A percentile compares a stretch with the other conserved stretches of the same genome.
These are phyloP conservation scores for Rhamphomyia laevipes DNA, from an alignment of 2,888 invertebrate genomes.

Conservation along the genomic window DNA sequence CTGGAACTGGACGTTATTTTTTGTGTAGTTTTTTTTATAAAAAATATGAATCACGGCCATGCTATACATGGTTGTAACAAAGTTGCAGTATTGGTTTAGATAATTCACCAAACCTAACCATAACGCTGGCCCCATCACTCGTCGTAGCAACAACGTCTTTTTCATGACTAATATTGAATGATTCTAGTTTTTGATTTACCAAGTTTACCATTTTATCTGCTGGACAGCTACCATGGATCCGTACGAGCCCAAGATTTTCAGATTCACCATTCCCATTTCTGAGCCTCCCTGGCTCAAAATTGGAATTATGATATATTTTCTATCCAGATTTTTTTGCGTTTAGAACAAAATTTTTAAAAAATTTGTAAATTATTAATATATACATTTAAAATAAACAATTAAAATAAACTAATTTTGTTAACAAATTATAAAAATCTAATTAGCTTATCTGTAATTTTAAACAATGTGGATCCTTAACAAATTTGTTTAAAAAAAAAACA, in stretches of 20 bases:
- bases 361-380: too few relatives aligned
- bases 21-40: slow-evolving; percentile 1
- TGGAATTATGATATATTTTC: too few relatives aligned
- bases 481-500: too few relatives aligned
- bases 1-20: not conserved
- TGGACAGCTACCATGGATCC: not conserved
- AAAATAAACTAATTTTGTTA: too few relatives aligned
- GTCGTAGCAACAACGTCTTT: not conserved
- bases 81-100: not conserved
- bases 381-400: too few relatives aligned
- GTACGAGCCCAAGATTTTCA: not conserved
- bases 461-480: too few relatives aligned
- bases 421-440: too few relatives aligned
- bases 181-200: not conserved
- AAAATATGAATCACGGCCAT: not conserved
- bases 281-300: too few relatives aligned
- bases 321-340: too few relatives aligned
- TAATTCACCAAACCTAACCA: not conserved
- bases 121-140: not conserved
- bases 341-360: too few relatives aligned
- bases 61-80: not conserved
- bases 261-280: not conserved
- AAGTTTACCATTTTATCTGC: not conserved
- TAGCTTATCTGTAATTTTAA: too few relatives aligned
- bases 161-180: not conserved